Percentiles rank a stretch among this genome's conserved stretches.
phyloP scores from a whole-genome alignment of 2,888 invertebrate genomes.

The Macropis europaea region DNA sequence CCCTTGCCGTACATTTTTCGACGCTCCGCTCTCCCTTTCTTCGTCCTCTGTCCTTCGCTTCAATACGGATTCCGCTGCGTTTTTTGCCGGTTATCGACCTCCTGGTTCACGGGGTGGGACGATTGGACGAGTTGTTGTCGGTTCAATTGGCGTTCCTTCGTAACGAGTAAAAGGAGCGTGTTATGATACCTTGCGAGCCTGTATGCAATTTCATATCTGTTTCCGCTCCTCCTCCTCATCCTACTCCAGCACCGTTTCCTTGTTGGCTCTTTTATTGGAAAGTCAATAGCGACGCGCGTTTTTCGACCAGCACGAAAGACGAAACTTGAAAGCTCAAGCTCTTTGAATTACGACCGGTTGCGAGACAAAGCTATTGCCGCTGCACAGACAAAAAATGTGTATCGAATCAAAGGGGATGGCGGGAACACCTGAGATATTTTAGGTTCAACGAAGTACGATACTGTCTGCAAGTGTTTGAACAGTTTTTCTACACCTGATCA shows the following conservation, averaged over 20 bases:
- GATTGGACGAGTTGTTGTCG: slow-evolving; percentile 50
- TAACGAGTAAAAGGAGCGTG: slow-evolving; percentile 44
- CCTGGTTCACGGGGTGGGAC: slow-evolving; percentile 1
- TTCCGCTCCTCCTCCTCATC: background rate
- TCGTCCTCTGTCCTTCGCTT: background rate
- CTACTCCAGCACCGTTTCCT: too few relatives aligned
- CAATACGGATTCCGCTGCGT: slow-evolving; percentile 27
- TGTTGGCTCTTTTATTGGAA: slow-evolving; percentile 19
- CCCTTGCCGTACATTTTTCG: slow-evolving; percentile 47
- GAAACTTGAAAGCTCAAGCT: slow-evolving; percentile 11
- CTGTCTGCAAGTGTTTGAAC: too few relatives aligned
- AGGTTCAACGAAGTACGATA: too few relatives aligned
- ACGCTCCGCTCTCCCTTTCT: slow-evolving; percentile 15
- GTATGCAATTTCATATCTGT: slow-evolving; percentile 42
- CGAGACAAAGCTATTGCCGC: too few relatives aligned
- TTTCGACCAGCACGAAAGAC: background rate
- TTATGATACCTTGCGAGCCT: slow-evolving; percentile 34
- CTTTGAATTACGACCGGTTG: slow-evolving; percentile 13
- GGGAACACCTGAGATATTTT: too few relatives aligned
- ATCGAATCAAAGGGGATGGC: too few relatives aligned
- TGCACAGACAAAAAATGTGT: too few relatives aligned
- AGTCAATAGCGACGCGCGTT: slow-evolving; percentile 1
- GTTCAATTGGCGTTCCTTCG: slow-evolving; percentile 40
- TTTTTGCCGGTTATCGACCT: slow-evolving; percentile 44
- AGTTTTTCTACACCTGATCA: too few relatives aligned